Percentiles rank a stretch among this genome's conserved stretches.
Conservation (phyloP, 2,113 vertebrate genomes). For the Lontra canadensis region DNA sequence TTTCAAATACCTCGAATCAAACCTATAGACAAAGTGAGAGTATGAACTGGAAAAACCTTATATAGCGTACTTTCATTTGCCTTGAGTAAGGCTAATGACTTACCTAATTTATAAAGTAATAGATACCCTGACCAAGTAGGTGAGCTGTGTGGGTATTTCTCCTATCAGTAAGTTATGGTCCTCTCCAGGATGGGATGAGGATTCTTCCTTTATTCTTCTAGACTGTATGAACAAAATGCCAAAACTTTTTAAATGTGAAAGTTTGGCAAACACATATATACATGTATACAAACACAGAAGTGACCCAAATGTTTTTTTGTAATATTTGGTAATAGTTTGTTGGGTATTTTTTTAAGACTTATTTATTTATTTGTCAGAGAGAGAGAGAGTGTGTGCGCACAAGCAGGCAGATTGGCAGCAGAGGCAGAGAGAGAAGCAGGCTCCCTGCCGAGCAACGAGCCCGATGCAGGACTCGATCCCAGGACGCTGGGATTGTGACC, state of each 20-base stretch:
- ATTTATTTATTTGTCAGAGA: too few relatives aligned
- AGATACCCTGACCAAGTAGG: background rate
- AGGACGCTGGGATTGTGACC: too few relatives aligned
- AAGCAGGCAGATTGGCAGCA: too few relatives aligned
- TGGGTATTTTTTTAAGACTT: too few relatives aligned
- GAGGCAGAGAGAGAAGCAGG: too few relatives aligned
- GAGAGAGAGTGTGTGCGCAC: too few relatives aligned
- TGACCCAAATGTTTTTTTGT: background rate
- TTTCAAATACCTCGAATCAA: background rate
- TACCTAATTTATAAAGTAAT: slow-evolving; percentile 37
- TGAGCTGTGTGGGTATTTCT: background rate
- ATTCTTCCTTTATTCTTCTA: background rate
- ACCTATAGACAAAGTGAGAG: background rate
- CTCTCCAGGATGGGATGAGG: background rate
- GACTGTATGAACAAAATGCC: background rate
- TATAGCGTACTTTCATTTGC: background rate
- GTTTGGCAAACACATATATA: background rate
- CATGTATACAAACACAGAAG: background rate
- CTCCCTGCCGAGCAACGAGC: too few relatives aligned
- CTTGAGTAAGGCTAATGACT: background rate
- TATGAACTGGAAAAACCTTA: background rate
- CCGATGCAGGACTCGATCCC: too few relatives aligned
- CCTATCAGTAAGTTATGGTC: background rate
- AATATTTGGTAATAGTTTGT: background rate
- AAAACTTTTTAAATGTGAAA: background rate